Evolutionary conservation across 2,113 vertebrate species (phyloP).

Genomic region (Progne subis): DNA sequence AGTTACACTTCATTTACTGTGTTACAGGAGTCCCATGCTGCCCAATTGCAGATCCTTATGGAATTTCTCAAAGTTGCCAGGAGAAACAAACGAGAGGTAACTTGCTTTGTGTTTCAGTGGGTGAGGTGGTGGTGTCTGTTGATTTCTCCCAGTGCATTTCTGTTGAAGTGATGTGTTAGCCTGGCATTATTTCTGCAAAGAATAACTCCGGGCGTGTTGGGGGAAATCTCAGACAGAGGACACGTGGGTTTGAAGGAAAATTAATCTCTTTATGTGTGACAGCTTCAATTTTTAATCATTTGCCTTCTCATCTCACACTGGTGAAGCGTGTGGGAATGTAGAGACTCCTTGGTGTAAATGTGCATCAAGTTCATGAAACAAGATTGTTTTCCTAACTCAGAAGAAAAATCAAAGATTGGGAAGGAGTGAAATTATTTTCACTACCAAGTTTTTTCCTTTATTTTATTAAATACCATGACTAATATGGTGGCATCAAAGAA

Average conservation of each 20-base stretch:
- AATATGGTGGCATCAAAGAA: background rate
- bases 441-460: background rate
- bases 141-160: background rate
- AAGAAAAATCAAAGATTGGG: background rate
- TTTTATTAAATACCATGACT: background rate
- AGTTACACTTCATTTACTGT: constrained; percentile 43
- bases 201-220: background rate
- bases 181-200: background rate
- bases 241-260: background rate
- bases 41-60: constrained; percentile 96
- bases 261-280: background rate
- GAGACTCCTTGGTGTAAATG: background rate
- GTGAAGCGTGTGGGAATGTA: background rate
- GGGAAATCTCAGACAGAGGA: background rate
- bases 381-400: background rate
- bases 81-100: constrained; percentile 98
- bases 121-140: background rate
- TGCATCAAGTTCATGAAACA: background rate
- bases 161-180: background rate
- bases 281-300: constrained; percentile 21
- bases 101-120: constrained; percentile 39
- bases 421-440: background rate
- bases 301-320: background rate
- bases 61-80: constrained; percentile 99
- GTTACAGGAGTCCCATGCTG: constrained; percentile 94